phyloP scores from a whole-genome alignment of 1,140 invertebrate genomes.

The Agrypnia vestita region DNA sequence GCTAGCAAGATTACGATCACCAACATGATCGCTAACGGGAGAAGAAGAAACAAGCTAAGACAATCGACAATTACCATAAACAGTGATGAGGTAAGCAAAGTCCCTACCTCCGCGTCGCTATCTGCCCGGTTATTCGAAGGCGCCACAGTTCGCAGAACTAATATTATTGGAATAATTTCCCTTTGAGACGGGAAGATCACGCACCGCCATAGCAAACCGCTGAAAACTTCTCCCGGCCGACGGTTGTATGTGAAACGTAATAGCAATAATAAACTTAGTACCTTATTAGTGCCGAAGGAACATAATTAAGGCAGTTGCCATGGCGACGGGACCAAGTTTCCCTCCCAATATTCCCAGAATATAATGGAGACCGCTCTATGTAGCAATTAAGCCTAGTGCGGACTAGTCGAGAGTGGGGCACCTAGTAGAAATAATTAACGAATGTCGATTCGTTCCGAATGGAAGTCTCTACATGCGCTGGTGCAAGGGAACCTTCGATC shows the following conservation, averaged over 20 bases:
- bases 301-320: conserved; percentile 61
- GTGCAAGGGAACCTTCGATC: no score
- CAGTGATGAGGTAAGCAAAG: no score
- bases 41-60: no score
- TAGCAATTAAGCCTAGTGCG: conserved; percentile 12
- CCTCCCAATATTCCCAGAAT: conserved; percentile 37
- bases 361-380: conserved; percentile 32
- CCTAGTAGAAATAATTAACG: not conserved
- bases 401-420: not conserved
- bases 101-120: no score
- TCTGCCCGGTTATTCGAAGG: no score
- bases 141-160: no score
- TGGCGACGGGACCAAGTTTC: conserved; percentile 54
- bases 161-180: no score
- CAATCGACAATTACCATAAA: no score
- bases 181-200: not conserved
- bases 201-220: conserved; percentile 23
- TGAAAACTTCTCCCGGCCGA: not conserved
- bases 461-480: no score
- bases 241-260: conserved; percentile 60
- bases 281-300: conserved; percentile 62
- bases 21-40: no score
- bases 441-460: no score
- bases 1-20: no score
- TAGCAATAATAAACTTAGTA: conserved; percentile 62